phyloP scores from a whole-genome alignment of 2,797 vertebrate species.

The Neolamprologus multifasciatus region DNA sequence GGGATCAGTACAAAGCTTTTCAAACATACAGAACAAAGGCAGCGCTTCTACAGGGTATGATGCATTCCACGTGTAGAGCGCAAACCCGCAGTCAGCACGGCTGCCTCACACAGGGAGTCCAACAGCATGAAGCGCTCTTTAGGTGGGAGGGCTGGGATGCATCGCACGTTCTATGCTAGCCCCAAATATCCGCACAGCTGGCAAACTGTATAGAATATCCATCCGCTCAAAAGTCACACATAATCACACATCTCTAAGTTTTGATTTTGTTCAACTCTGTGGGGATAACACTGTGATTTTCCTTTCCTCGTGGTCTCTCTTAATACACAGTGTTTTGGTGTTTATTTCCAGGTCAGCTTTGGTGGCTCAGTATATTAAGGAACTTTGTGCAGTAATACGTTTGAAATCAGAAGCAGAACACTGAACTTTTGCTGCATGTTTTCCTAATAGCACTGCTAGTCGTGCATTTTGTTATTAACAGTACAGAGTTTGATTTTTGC shows the following conservation, averaged over 20 bases:
- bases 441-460: slow-evolving; percentile 4
- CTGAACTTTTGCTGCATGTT: slow-evolving; percentile 7
- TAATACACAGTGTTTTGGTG: neutral
- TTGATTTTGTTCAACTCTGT: neutral
- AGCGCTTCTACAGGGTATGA: slow-evolving; percentile 54
- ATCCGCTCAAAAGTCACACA: neutral
- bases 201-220: slow-evolving; percentile 33
- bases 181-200: slow-evolving; percentile 50
- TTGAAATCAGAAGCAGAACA: slow-evolving; percentile 5
- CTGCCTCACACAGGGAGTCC: slow-evolving; percentile 38
- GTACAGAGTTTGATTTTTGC: neutral
- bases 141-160: slow-evolving; percentile 2
- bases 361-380: slow-evolving; percentile 6
- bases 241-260: neutral
- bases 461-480: slow-evolving; percentile 7
- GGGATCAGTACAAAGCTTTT: slow-evolving; percentile 78
- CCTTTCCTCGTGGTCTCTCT: neutral
- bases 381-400: slow-evolving; percentile 11
- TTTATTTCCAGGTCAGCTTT: slow-evolving; percentile 5
- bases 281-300: neutral
- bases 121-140: slow-evolving; percentile 10
- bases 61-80: slow-evolving; percentile 71
- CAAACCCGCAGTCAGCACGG: slow-evolving; percentile 2
- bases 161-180: slow-evolving; percentile 17
- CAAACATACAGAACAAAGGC: slow-evolving; percentile 68